Conservation (phyloP, 2,113 vertebrate species). For the Microcebus jonahi region DNA sequence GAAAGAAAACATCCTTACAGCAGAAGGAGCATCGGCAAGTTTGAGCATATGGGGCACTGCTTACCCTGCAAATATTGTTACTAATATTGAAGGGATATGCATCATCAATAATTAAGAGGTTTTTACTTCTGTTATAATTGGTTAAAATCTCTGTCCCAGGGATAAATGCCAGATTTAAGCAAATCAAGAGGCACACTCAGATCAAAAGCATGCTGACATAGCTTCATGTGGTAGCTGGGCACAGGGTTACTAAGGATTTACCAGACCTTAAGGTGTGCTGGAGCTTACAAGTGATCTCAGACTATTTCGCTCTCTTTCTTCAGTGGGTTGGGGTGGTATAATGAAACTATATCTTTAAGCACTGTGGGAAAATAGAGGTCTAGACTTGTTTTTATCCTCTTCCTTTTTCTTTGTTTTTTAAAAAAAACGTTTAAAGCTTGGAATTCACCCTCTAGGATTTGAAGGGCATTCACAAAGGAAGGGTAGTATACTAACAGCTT, state of each 20-base stretch:
- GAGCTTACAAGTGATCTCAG: background rate
- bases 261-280: background rate
- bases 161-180: background rate
- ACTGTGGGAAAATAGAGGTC: background rate
- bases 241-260: background rate
- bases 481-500: background rate
- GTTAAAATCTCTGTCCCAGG: background rate
- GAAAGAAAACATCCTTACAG: background rate
- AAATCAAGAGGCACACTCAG: background rate
- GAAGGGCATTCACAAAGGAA: background rate
- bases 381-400: background rate
- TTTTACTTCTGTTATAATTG: background rate
- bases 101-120: background rate
- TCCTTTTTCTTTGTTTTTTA: background rate
- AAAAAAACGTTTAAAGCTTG: background rate
- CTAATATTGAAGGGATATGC: background rate
- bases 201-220: background rate
- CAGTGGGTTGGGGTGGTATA: background rate
- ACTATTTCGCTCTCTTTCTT: background rate
- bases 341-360: background rate
- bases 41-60: too few species aligned
- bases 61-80: background rate
- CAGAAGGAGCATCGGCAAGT: background rate
- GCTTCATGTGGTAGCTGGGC: background rate
- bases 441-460: conserved; percentile 4